Conservation (phyloP, 1,140 invertebrate species). For the Uloborus diversus region DNA sequence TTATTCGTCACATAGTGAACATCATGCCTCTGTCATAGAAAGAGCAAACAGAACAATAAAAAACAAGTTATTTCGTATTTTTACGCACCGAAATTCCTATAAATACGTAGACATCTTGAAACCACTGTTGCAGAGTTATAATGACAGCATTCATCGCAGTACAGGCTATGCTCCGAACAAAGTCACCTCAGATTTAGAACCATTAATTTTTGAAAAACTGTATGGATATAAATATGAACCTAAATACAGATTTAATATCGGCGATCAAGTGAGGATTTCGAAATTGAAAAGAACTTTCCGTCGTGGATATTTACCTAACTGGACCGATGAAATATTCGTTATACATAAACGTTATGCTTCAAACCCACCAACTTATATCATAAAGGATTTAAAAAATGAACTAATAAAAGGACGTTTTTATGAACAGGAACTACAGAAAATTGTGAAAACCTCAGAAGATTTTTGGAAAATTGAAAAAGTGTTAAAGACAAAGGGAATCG, state of each 20-base stretch:
- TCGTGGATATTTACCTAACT: slow-evolving; percentile 41
- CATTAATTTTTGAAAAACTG: slow-evolving; percentile 22
- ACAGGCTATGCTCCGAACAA: slow-evolving; percentile 64
- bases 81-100: slow-evolving; percentile 64
- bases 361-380: slow-evolving; percentile 19
- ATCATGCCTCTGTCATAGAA: slow-evolving; percentile 67
- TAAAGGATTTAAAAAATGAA: slow-evolving; percentile 21
- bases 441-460: neutral
- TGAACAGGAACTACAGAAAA: slow-evolving; percentile 33
- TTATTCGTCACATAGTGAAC: slow-evolving; percentile 64
- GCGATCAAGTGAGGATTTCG: slow-evolving; percentile 59
- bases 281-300: slow-evolving; percentile 37
- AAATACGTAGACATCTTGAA: slow-evolving; percentile 64
- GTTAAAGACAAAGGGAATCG: neutral
- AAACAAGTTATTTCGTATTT: slow-evolving; percentile 65
- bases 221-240: neutral
- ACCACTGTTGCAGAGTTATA: slow-evolving; percentile 55
- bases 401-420: slow-evolving; percentile 42
- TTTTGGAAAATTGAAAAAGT: slow-evolving; percentile 20
- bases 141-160: slow-evolving; percentile 64
- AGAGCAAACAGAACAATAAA: slow-evolving; percentile 68
- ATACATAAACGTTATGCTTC: neutral
- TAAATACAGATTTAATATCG: slow-evolving; percentile 58
- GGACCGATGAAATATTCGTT: slow-evolving; percentile 43
- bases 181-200: slow-evolving; percentile 62